Percentiles rank a stretch among this genome's conserved stretches.
Conservation (phyloP, 2,797 vertebrate genomes). For the Knipowitschia caucasica region DNA sequence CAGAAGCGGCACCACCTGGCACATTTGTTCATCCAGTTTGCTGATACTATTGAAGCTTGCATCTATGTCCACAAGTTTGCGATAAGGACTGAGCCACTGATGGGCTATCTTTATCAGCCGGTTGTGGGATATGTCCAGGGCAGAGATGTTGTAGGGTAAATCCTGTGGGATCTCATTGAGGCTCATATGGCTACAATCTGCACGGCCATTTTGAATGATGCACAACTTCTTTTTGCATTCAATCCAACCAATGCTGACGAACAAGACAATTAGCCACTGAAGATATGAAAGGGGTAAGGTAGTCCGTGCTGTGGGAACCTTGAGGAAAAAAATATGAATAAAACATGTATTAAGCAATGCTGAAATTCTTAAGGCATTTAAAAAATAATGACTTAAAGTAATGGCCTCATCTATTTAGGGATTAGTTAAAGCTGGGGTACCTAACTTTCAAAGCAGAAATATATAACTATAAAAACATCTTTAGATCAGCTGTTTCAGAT, state of each 20-base stretch:
- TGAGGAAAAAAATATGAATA: neutral
- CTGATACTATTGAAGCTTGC: slow-evolving; percentile 83
- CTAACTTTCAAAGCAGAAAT: no score
- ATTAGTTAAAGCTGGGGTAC: no score
- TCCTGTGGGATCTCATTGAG: slow-evolving; percentile 78
- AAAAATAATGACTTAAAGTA: no score
- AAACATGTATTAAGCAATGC: neutral
- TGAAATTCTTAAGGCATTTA: neutral
- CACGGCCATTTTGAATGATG: slow-evolving; percentile 58
- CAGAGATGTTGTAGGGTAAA: slow-evolving; percentile 82
- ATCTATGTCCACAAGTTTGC: slow-evolving; percentile 72
- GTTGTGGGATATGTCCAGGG: slow-evolving; percentile 90
- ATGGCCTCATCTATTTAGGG: no score
- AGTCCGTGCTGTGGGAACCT: slow-evolving; percentile 26
- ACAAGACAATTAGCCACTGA: slow-evolving; percentile 3
- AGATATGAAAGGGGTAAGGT: neutral
- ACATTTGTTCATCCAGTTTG: slow-evolving; percentile 74
- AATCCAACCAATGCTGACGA: slow-evolving; percentile 7
- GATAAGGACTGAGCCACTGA: slow-evolving; percentile 76
- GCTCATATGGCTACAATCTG: slow-evolving; percentile 89
- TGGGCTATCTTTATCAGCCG: slow-evolving; percentile 66
- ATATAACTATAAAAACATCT: no score
- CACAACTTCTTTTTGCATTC: slow-evolving; percentile 62
- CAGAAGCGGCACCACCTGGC: slow-evolving; percentile 75
- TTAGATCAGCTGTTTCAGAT: no score